Evolutionary conservation across 2,113 vertebrate genomes (phyloP).

Genomic region (Axis porcinus): DNA sequence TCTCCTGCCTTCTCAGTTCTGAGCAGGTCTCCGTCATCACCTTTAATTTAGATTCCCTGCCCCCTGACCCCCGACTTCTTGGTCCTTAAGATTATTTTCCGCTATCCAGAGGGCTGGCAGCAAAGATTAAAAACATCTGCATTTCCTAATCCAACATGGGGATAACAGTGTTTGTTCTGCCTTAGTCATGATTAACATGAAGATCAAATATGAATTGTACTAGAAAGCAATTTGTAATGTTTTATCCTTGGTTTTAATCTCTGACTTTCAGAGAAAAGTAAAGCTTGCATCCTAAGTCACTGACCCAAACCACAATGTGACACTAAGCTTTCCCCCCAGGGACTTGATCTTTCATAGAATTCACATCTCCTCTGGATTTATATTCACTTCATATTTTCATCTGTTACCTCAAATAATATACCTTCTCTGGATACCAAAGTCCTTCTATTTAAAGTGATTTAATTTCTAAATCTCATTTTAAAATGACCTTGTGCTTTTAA

Average conservation of each 20-base stretch:
- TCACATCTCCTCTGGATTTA: not conserved
- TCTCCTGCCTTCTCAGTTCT: not conserved
- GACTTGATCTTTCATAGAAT: not conserved
- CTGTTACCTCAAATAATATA: not conserved
- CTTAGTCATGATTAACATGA: not conserved
- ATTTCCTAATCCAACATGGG: not conserved
- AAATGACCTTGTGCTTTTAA: conserved; percentile 15
- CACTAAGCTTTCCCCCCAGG: not conserved
- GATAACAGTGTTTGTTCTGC: not conserved
- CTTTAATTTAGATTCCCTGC: not conserved
- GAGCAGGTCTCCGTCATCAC: no score
- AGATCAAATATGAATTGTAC: not conserved
- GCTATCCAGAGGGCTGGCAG: not conserved
- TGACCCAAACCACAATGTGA: not conserved
- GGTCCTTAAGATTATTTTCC: not conserved
- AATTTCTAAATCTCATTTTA: not conserved
- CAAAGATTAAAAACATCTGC: not conserved
- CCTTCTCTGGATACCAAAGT: not conserved
- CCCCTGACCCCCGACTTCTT: not conserved
- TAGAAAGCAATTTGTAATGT: not conserved
- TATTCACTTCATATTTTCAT: not conserved
- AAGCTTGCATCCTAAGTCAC: not conserved
- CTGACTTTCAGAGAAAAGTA: not conserved
- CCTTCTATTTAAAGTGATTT: not conserved
- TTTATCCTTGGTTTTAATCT: conserved; percentile 12